Evolutionary conservation across 2,797 vertebrate genomes (phyloP).

Genomic region (Somateria mollissima): DNA sequence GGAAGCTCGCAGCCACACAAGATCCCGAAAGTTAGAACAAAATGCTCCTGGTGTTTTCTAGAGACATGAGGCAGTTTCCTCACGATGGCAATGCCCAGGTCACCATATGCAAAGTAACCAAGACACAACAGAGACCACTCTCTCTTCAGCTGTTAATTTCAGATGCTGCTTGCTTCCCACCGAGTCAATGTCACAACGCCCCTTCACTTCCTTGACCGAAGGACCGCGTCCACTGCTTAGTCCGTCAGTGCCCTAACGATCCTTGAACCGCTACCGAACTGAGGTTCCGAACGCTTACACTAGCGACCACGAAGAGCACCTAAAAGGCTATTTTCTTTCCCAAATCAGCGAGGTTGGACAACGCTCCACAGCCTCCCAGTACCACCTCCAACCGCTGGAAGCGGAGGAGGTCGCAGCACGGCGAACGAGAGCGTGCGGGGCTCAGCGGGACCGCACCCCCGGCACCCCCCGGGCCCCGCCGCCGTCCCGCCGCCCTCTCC

Average conservation of each 20-base stretch:
- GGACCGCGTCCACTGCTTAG: background rate
- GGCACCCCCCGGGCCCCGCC: background rate
- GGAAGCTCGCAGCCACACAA: background rate
- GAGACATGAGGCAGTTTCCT: background rate
- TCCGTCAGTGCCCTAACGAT: background rate
- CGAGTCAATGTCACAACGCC: background rate
- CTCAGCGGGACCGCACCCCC: background rate
- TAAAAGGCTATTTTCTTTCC: background rate
- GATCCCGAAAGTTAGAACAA: rapidly evolving
- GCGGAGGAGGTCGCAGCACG: background rate
- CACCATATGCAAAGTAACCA: background rate
- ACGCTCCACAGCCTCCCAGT: background rate
- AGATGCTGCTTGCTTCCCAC: background rate
- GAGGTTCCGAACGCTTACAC: background rate
- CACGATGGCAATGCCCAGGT: background rate
- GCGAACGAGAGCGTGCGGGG: background rate
- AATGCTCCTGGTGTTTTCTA: background rate
- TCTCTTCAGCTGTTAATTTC: background rate
- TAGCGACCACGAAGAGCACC: background rate
- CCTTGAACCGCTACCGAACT: conserved; percentile 17
- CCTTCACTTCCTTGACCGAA: background rate
- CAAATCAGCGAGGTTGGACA: background rate
- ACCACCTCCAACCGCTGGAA: background rate
- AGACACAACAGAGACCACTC: background rate
- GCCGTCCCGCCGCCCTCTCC: background rate